Evolutionary conservation across 2,888 invertebrate genomes (phyloP), one percentile per base, ranked within the genome.

Genomic region (Euproctis similis): DNA sequence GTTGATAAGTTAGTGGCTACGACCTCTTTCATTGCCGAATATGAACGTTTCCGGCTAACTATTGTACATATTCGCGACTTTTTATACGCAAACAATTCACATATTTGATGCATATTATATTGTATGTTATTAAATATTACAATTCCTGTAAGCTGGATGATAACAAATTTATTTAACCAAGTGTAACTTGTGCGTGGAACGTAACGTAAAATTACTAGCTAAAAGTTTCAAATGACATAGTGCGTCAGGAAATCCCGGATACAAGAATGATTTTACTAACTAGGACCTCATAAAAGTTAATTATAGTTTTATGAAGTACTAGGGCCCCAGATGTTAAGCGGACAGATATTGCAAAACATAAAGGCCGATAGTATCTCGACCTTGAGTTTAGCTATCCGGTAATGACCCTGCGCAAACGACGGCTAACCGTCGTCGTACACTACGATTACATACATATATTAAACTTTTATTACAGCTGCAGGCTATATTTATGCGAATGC

Each of bases 21-120:
- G 67, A 72, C 69, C 72, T 59, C 58, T 50, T 65, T 68, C 71
- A 72, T 72, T 71, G 74, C 74, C 74, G 69, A 31, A 36, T 37
- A 34, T 50, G 44, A 48, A 39, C 51, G 67, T 70, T 77, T 76
- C 78, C 77, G 76, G 65, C 63, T 70, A 57, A 55, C 53, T 53
- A n/a, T n/a, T n/a, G n/a, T n/a, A 59, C 63, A 56, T 49, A 55
- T 51, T 58, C 53, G 56, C 53, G 22, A 22, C 12, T 33, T 21
- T n/a, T 48, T 45, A 54, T 48, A 48, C 54, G 45, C 35, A 32
- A 12, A 26, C 24, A 27, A 24, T 13, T 31, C 42, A 8, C 4
- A 19, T 12, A 21, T 40, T 37, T 31, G 37, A n/a, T n/a, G n/a
- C n/a, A n/a, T n/a, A n/a, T n/a, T n/a, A n/a, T n/a, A n/a, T n/a